Evolutionary conservation across 2,113 vertebrate species (phyloP).

Genomic region (Phyllostomus discolor): DNA sequence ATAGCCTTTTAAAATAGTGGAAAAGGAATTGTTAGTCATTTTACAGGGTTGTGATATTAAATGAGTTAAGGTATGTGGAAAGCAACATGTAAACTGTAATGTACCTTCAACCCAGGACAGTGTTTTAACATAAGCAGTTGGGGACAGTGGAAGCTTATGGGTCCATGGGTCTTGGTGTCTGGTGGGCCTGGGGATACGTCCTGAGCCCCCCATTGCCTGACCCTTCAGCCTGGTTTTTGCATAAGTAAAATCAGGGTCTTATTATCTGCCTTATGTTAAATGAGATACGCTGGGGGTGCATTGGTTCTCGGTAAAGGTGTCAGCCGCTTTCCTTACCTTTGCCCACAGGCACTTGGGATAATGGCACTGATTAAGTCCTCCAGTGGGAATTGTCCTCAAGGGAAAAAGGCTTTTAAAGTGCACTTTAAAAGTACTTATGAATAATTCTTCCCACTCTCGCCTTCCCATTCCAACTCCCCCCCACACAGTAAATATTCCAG

Average conservation of each 20-base stretch:
- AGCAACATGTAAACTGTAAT: neutral
- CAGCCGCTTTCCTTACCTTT: neutral
- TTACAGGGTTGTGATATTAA: neutral
- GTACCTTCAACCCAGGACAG: neutral
- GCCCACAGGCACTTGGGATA: neutral
- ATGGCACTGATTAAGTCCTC: conserved; percentile 49
- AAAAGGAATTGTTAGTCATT: neutral
- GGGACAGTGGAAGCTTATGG: neutral
- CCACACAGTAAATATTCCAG: neutral
- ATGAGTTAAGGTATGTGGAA: neutral
- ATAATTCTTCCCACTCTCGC: conserved; percentile 17
- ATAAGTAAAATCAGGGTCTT: neutral
- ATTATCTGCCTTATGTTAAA: neutral
- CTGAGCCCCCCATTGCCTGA: neutral
- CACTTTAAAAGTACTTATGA: conserved; percentile 26
- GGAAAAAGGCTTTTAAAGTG: conserved; percentile 41
- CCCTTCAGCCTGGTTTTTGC: neutral
- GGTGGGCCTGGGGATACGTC: neutral
- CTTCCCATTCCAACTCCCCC: neutral
- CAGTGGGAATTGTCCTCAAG: conserved; percentile 30
- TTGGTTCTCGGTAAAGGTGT: neutral
- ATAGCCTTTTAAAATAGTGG: neutral
- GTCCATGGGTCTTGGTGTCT: neutral
- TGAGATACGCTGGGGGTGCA: neutral
- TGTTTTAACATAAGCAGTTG: neutral